These are phyloP conservation scores for Aldabrachelys gigantea DNA, from an alignment of 2,113 vertebrate species.

Conservation along the genomic window DNA sequence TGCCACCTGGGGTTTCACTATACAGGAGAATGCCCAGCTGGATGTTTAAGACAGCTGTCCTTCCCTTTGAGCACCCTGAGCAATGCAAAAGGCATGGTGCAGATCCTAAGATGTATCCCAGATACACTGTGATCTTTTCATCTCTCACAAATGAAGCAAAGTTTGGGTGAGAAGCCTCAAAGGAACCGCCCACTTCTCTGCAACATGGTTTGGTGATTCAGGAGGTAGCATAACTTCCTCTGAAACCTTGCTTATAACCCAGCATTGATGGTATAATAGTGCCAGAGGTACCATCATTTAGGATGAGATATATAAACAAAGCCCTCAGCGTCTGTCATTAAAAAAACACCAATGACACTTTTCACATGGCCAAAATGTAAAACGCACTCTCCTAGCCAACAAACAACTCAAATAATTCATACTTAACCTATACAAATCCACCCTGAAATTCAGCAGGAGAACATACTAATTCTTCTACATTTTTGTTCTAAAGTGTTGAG, in stretches of 20 bases:
- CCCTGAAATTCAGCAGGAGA: background rate
- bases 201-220: background rate
- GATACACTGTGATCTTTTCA: background rate
- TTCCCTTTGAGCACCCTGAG: no score
- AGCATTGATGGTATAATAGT: fast-evolving
- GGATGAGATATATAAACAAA: background rate
- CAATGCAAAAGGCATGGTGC: no score
- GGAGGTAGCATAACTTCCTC: background rate
- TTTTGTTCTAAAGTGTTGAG: background rate
- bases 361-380: background rate
- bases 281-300: background rate
- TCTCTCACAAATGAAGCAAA: constrained; percentile 4
- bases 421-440: background rate
- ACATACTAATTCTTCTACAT: background rate
- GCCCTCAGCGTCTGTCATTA: background rate
- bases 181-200: constrained; percentile 14
- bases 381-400: background rate
- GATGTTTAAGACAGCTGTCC: no score
- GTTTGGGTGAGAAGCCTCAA: constrained; percentile 38
- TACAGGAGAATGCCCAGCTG: background rate
- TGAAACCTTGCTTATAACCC: background rate
- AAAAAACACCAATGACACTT: background rate
- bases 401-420: background rate
- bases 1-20: background rate
- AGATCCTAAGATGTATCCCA: background rate